Base-by-base conservation (phyloP, 2,888 invertebrate species). In the Amphiduros pacificus region DNA sequence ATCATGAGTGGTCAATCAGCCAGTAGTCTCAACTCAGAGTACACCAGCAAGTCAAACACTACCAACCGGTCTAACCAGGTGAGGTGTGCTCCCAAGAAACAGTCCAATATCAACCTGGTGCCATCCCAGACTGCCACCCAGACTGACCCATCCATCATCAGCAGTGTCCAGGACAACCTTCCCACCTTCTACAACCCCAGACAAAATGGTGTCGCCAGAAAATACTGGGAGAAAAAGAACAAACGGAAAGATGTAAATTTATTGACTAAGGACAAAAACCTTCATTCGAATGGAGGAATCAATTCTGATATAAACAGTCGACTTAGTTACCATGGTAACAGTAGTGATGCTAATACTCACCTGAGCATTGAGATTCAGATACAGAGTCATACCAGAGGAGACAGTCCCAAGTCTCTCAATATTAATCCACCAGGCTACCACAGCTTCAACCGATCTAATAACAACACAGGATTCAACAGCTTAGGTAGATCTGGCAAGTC, bases 201-300 rank as follows among this genome's bases (percentile, higher is more conserved):
- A 80, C 95, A 95, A 82, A 94, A 93, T 81, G 93, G 92, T 40
- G 93, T 93, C 0, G 95, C 95, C 0, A 88, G 92, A 68, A 93
- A 93, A 77, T 95, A 94, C 80, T 95, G 95, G 82, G 91, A 91
- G 73, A 92, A 91, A 66, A 73, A 77, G 59, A 72, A 74, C 14
- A 76, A 77, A 60, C 72, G 73, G 28, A 76, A 77, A 58, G 63
- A 77, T 27, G 71, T 78, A 56, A 76, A 73, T 59, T 74, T 77
- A 55, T 70, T 77, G 56, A 73, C 73, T 20, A 74, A 74, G 61
- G 77, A 77, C 54, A 40, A 60, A 27, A 57, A 49, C 27, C 56
- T 54, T 36, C 57, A 58, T 20, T 31, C 32, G 11, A 44, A 60
- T 28, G 48, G 51, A 17, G 58, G 32, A 27, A 36, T 32, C 44